Conservation (phyloP, 2,113 vertebrate genomes). For the Siniperca knerii region DNA sequence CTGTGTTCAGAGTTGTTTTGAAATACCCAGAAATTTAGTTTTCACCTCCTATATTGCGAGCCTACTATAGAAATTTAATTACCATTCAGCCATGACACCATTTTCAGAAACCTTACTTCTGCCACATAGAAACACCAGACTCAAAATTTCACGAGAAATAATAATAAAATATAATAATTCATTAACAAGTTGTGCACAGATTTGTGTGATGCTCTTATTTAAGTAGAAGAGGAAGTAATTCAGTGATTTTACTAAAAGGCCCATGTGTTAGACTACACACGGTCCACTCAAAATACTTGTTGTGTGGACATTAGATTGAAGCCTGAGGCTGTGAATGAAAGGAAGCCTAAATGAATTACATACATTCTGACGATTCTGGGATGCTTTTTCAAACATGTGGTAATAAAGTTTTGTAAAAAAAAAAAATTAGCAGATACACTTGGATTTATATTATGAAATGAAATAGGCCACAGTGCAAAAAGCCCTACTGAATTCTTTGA, state of each 20-base stretch:
- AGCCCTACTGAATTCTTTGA: not conserved
- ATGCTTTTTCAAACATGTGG: too few relatives aligned
- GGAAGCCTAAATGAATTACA: too few relatives aligned
- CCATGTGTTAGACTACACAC: not conserved
- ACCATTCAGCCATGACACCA: not conserved
- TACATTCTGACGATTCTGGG: too few relatives aligned
- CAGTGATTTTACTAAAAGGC: not conserved
- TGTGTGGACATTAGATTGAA: too few relatives aligned
- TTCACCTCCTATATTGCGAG: slow-evolving; percentile 26
- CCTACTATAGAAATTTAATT: slow-evolving; percentile 23
- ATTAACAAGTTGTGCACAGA: not conserved
- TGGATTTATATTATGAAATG: not conserved
- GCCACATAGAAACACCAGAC: slow-evolving; percentile 8
- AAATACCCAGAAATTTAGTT: slow-evolving; percentile 38
- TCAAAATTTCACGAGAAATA: not conserved
- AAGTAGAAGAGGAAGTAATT: not conserved
- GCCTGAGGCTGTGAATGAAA: too few relatives aligned
- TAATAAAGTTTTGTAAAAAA: too few relatives aligned
- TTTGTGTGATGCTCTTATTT: not conserved
- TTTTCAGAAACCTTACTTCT: slow-evolving; percentile 28
- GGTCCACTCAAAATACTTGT: not conserved
- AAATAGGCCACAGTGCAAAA: too few relatives aligned
- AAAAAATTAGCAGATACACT: too few relatives aligned
- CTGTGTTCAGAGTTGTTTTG: slow-evolving; percentile 44
- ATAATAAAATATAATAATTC: too few relatives aligned